Conservation (phyloP, 1,140 invertebrate species). For the Scaptomyza montana region DNA sequence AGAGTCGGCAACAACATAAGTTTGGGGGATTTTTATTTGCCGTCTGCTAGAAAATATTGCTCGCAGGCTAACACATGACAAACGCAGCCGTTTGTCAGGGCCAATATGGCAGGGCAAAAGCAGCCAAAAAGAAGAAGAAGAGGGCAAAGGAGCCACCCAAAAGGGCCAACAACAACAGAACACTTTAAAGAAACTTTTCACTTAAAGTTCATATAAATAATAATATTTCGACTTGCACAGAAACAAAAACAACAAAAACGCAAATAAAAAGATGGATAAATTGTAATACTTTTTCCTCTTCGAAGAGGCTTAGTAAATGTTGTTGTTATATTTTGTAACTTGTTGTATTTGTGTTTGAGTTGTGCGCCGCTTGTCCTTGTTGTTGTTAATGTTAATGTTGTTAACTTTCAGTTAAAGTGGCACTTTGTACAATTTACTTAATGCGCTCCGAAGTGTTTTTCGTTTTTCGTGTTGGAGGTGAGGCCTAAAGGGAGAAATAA, state of each 20-base stretch:
- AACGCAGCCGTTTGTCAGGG: conserved; percentile 77
- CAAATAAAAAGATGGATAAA: conserved; percentile 21
- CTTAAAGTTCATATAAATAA: conserved; percentile 53
- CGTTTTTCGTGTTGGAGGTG: background rate
- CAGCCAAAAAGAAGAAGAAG: conserved; percentile 8
- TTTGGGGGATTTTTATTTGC: conserved; percentile 81
- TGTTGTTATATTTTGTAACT: conserved; percentile 40
- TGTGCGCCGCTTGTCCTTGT: conserved; percentile 10
- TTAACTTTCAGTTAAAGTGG: conserved; percentile 71
- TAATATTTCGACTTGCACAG: conserved; percentile 30
- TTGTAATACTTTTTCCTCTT: conserved; percentile 46
- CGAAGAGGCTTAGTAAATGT: conserved; percentile 21
- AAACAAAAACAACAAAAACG: background rate
- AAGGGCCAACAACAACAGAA: too few relatives aligned
- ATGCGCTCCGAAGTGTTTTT: conserved; percentile 26
- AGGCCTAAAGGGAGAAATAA: background rate
- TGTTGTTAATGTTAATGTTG: conserved; percentile 57
- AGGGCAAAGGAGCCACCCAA: background rate
- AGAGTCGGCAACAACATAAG: conserved; percentile 73
- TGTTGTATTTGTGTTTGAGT: conserved; percentile 37
- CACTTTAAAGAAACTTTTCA: conserved; percentile 32
- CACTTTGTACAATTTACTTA: conserved; percentile 69
- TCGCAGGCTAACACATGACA: conserved; percentile 75
- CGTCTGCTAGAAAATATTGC: conserved; percentile 74
- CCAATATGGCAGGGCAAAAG: conserved; percentile 32